phyloP scores from a whole-genome alignment of 2,888 invertebrate species.

The Eupithecia exiguata region DNA sequence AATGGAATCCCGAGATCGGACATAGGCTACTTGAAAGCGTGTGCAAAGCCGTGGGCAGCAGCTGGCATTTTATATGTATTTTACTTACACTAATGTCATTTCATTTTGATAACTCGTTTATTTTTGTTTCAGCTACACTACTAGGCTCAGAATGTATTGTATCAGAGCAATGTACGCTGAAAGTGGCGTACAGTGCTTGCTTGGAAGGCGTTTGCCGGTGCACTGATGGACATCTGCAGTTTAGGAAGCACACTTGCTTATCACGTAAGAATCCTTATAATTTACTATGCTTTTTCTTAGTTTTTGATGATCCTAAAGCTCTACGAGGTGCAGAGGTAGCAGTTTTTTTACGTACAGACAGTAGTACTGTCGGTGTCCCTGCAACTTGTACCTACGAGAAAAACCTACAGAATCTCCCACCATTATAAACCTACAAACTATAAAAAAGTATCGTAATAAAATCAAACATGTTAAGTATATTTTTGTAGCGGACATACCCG shows the following conservation, averaged over 20 bases:
- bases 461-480: not conserved
- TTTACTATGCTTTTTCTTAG: not conserved
- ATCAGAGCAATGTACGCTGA: constrained; percentile 93
- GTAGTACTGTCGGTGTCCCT: not conserved
- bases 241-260: constrained; percentile 94
- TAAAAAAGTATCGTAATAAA: not conserved
- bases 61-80: no score
- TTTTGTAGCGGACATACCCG: not conserved
- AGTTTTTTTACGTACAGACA: not conserved
- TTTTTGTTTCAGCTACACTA: constrained; percentile 87
- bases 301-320: not conserved
- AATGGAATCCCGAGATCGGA: no score
- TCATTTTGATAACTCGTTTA: not conserved
- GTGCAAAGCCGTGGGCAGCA: no score
- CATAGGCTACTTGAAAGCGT: no score
- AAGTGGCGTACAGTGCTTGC: constrained; percentile 94
- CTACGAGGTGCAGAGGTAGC: not conserved
- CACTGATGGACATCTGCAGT: constrained; percentile 92
- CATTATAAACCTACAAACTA: not conserved
- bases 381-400: no score
- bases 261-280: constrained; percentile 89
- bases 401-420: not conserved
- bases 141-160: constrained; percentile 92
- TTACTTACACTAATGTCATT: no score
- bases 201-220: constrained; percentile 93